These are phyloP conservation scores for Rattus norvegicus DNA, from an alignment of 2,113 vertebrate species.

Conservation along the genomic window DNA sequence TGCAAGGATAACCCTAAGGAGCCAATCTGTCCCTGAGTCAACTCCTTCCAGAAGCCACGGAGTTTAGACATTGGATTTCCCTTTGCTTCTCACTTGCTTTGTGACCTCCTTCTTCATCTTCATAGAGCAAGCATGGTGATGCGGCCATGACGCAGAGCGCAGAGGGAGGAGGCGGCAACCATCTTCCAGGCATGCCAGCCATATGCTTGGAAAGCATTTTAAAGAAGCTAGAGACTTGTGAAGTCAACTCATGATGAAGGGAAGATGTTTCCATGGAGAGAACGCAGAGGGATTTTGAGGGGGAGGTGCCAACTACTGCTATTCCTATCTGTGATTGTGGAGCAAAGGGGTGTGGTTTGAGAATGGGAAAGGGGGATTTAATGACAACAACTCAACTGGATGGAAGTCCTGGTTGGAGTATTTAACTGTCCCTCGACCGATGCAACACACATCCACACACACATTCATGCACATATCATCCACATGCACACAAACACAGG, in stretches of 20 bases:
- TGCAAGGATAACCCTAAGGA: slow-evolving; percentile 59
- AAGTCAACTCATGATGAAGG: neutral
- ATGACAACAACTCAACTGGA: neutral
- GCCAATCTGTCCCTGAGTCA: rapidly evolving
- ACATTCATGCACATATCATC: neutral
- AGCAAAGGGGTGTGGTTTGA: too few relatives aligned
- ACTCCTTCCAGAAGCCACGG: neutral
- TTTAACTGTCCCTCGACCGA: neutral
- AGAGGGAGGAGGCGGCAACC: neutral
- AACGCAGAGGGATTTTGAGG: neutral
- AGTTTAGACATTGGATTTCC: neutral
- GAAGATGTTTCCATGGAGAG: neutral
- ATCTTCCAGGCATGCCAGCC: too few relatives aligned
- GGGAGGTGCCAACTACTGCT: neutral
- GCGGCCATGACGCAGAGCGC: rapidly evolving
- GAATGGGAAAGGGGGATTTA: neutral
- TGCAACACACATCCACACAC: too few relatives aligned
- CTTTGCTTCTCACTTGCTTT: neutral
- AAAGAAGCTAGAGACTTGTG: neutral
- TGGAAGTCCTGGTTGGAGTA: neutral
- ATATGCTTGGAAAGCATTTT: neutral
- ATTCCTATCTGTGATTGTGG: neutral
- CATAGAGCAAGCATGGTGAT: rapidly evolving
- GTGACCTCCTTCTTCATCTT: neutral
- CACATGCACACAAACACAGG: neutral